phyloP scores from a whole-genome alignment of 2,888 invertebrate genomes.

The Dasypogon diadema region DNA sequence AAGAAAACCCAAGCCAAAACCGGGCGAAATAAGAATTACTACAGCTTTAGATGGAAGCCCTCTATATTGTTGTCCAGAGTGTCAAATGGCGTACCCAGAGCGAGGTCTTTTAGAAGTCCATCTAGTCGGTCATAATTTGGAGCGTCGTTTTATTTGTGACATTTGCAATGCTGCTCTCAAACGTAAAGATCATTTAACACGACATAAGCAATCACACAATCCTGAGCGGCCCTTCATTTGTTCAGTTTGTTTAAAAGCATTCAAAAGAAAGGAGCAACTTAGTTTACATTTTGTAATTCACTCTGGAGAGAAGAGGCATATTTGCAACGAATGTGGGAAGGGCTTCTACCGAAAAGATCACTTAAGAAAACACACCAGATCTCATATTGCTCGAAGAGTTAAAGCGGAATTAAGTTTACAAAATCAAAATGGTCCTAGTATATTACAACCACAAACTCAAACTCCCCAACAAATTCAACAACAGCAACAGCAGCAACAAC shows the following conservation, averaged over 20 bases:
- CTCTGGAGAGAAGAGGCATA: slow-evolving; percentile 87
- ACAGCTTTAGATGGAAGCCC: slow-evolving; percentile 87
- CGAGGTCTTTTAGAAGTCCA: slow-evolving; percentile 86
- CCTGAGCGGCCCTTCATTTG: slow-evolving; percentile 89
- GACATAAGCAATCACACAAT: slow-evolving; percentile 90
- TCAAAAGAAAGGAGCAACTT: slow-evolving; percentile 89
- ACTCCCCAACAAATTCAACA: slow-evolving; percentile 58
- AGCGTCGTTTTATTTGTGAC: slow-evolving; percentile 87
- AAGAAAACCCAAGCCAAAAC: slow-evolving; percentile 83
- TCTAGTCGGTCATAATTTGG: slow-evolving; percentile 85
- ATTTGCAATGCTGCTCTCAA: slow-evolving; percentile 90
- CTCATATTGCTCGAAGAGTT: slow-evolving; percentile 85
- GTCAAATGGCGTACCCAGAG: slow-evolving; percentile 90
- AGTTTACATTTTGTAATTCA: slow-evolving; percentile 91
- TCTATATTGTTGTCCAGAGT: slow-evolving; percentile 87
- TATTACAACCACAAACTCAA: slow-evolving; percentile 64
- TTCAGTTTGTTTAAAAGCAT: slow-evolving; percentile 87
- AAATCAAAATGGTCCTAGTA: slow-evolving; percentile 66
- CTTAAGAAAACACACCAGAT: slow-evolving; percentile 84
- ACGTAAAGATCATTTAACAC: slow-evolving; percentile 86
- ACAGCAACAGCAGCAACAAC: slow-evolving; percentile 61
- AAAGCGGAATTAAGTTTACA: slow-evolving; percentile 75
- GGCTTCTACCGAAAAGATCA: slow-evolving; percentile 90
- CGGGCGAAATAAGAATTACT: slow-evolving; percentile 84
- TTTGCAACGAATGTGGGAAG: slow-evolving; percentile 89